Percentiles rank a stretch among this genome's conserved stretches.
Conservation (phyloP, 2,113 vertebrate genomes). For the Excalfactoria chinensis region DNA sequence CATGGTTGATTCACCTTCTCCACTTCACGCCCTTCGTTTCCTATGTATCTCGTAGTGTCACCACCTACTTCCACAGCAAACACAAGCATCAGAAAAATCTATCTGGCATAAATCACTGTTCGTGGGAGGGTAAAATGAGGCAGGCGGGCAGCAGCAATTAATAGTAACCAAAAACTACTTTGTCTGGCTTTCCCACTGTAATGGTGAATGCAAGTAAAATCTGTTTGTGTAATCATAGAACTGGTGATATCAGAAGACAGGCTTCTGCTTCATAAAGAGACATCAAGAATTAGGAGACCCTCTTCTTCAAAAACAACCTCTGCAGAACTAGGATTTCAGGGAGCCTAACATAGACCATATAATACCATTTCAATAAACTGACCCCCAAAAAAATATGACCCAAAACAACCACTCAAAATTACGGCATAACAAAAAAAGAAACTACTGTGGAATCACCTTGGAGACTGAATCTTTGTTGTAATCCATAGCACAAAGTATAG, state of each 20-base stretch:
- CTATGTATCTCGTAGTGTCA: background rate
- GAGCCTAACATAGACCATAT: background rate
- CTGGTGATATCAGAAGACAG: background rate
- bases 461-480: background rate
- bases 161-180: background rate
- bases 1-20: background rate
- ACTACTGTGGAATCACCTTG: background rate
- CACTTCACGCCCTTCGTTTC: background rate
- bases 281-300: background rate
- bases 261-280: background rate
- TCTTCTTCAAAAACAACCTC: background rate
- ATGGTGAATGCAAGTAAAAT: background rate
- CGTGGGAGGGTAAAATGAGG: background rate
- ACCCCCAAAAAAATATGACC: background rate
- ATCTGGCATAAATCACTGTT: background rate
- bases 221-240: background rate
- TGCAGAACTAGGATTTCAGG: background rate
- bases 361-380: background rate
- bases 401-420: background rate
- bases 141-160: conserved; percentile 3
- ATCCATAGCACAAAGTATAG: background rate
- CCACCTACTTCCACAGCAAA: background rate
- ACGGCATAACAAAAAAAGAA: background rate
- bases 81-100: background rate
- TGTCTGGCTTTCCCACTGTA: background rate